phyloP scores from a whole-genome alignment of 2,113 vertebrate species.

The Dipodomys spectabilis region DNA sequence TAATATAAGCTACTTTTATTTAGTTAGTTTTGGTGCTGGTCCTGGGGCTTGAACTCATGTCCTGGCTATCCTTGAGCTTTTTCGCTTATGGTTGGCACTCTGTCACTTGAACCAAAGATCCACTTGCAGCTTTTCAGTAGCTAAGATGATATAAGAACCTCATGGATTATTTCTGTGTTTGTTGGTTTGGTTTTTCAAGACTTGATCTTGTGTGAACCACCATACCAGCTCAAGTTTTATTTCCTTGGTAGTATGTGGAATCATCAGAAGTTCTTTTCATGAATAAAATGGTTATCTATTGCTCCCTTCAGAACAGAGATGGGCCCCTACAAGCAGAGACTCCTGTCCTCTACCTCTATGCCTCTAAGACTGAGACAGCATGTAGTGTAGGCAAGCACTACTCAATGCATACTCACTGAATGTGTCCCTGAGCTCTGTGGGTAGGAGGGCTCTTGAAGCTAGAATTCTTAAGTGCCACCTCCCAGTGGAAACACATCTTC shows the following conservation, averaged over 20 bases:
- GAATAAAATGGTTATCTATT: no score
- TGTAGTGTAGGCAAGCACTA: background rate
- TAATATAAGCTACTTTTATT: background rate
- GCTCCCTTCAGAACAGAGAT: no score
- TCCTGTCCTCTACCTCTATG: constrained; percentile 7
- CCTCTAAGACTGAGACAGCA: background rate
- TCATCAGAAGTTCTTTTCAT: constrained; percentile 15
- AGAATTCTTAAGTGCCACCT: background rate
- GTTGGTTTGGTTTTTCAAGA: no score
- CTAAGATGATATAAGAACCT: no score
- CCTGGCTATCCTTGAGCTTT: no score
- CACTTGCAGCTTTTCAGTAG: no score
- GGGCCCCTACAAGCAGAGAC: background rate
- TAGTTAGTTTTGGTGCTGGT: no score
- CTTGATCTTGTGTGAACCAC: no score
- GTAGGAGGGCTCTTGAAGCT: background rate
- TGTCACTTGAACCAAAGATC: no score
- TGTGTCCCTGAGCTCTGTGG: background rate
- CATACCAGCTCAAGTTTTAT: background rate
- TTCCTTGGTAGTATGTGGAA: background rate
- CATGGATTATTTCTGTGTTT: no score
- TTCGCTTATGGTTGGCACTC: no score
- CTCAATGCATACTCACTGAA: background rate
- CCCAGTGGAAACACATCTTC: background rate
- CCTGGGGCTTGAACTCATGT: no score